These are phyloP conservation scores for Cerceris ruficornis DNA, from an alignment of 2,888 invertebrate genomes.

Conservation along the genomic window DNA sequence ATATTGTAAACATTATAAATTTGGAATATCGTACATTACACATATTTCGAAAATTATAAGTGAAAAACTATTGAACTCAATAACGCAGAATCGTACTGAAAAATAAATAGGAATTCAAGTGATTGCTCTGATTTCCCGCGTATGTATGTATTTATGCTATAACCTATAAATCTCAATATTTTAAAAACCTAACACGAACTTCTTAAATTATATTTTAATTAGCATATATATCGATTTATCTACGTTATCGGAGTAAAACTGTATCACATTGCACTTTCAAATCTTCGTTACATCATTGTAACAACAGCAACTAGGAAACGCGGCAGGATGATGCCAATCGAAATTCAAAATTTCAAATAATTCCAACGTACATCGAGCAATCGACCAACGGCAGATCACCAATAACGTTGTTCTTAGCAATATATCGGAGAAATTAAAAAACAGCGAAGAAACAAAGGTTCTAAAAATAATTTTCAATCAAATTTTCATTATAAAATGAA, in stretches of 20 bases:
- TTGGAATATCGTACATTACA: too few species aligned
- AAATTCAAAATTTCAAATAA: slow-evolving; percentile 32
- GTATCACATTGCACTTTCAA: slow-evolving; percentile 10
- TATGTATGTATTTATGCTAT: not conserved
- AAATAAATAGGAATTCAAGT: not conserved
- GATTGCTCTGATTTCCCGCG: not conserved
- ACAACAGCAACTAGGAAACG: not conserved
- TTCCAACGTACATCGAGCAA: slow-evolving; percentile 19
- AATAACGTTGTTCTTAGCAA: not conserved
- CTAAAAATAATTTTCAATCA: not conserved
- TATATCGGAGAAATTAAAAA: not conserved
- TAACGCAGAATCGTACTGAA: not conserved
- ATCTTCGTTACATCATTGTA: not conserved
- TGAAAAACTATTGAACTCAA: not conserved
- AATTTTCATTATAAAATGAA: too few species aligned
- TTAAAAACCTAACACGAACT: not conserved
- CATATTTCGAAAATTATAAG: not conserved
- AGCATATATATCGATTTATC: not conserved
- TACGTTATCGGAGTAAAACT: not conserved
- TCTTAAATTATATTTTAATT: not conserved
- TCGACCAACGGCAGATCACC: not conserved
- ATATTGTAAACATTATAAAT: not conserved
- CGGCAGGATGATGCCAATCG: not conserved
- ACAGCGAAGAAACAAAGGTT: not conserved
- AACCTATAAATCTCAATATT: not conserved